Conservation (phyloP, 2,797 vertebrate genomes). For the Silurus lanzhouensis region DNA sequence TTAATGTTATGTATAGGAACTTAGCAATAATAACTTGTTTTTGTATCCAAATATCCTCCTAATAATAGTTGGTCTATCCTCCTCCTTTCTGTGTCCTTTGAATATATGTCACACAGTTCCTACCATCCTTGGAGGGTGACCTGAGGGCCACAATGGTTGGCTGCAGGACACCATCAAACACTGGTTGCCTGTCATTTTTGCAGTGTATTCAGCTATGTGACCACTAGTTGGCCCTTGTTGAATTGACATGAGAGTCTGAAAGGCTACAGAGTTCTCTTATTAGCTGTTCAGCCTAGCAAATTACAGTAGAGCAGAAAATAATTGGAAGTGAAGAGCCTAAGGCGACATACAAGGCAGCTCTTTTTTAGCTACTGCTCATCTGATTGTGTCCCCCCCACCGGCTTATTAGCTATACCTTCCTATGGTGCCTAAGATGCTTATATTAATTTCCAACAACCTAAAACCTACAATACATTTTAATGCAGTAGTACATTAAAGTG, state of each 20-base stretch:
- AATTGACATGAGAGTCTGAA: background rate
- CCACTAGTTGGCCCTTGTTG: background rate
- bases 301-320: background rate
- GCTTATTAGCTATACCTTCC: background rate
- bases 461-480: background rate
- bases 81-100: background rate
- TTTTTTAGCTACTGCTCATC: background rate
- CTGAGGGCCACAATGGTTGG: background rate
- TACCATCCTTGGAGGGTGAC: background rate
- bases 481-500: too few species aligned
- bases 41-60: background rate
- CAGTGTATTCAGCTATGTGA: background rate
- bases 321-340: background rate
- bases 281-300: slow-evolving; percentile 2
- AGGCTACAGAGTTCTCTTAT: background rate
- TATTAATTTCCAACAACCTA: background rate
- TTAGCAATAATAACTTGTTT: background rate
- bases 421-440: background rate
- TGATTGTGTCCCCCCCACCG: background rate
- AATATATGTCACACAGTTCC: background rate
- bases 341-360: background rate
- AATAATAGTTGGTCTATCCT: background rate
- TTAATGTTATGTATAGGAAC: background rate
- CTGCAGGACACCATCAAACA: background rate
- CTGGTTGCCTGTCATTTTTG: background rate